phyloP scores from a whole-genome alignment of 2,113 vertebrate species.

The Arenaria interpres region DNA sequence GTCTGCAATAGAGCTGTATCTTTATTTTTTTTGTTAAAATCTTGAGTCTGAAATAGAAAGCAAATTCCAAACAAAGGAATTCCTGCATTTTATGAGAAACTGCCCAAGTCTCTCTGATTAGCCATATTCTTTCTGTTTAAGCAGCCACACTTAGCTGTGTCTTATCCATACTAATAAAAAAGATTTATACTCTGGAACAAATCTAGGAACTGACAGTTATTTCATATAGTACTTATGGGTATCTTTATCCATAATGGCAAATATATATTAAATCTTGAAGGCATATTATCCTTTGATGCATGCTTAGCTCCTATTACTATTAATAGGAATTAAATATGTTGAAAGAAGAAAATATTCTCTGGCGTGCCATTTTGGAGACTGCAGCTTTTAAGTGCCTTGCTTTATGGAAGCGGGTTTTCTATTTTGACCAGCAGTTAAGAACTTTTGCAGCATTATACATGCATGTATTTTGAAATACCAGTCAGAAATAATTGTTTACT shows the following conservation, averaged over 20 bases:
- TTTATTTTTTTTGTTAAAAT: background rate
- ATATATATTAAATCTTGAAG: background rate
- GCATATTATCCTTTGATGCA: background rate
- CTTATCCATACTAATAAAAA: background rate
- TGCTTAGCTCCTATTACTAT: background rate
- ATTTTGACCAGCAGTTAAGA: background rate
- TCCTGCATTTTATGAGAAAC: background rate
- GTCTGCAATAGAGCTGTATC: background rate
- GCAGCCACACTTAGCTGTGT: background rate
- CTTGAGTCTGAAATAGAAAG: background rate
- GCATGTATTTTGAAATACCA: background rate
- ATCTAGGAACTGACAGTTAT: background rate
- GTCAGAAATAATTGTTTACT: background rate
- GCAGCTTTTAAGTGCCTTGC: background rate
- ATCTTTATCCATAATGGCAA: background rate
- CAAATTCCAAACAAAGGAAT: background rate
- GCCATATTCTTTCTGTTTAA: background rate
- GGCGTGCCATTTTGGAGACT: background rate
- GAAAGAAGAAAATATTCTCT: background rate
- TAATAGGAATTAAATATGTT: background rate
- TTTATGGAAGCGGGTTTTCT: background rate
- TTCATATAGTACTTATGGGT: background rate
- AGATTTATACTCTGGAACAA: background rate
- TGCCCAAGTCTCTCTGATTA: background rate
- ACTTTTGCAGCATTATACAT: background rate